A percentile compares a stretch with the other conserved stretches of the same genome.
Evolutionary conservation across 2,888 invertebrate genomes (phyloP).

Genomic region (Creontiades dilutus): DNA sequence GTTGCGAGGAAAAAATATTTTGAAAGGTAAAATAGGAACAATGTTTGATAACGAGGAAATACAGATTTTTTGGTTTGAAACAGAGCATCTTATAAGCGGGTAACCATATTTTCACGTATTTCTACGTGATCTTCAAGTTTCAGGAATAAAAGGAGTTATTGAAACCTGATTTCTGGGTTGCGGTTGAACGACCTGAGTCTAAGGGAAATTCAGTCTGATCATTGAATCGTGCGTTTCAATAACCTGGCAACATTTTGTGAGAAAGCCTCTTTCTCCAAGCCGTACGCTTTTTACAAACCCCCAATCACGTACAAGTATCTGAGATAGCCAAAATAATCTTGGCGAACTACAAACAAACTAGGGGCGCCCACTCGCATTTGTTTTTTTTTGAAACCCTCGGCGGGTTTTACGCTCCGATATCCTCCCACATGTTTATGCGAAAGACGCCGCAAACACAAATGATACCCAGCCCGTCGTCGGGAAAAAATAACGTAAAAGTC

Average conservation of each 20-base stretch:
- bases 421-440: slow-evolving; percentile 53
- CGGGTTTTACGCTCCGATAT: slow-evolving; percentile 45
- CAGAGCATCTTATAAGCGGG: too few relatives aligned
- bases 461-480: slow-evolving; percentile 42
- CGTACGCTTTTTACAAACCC: background rate
- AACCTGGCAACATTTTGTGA: background rate
- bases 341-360: slow-evolving; percentile 23
- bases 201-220: background rate
- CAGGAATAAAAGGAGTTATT: background rate
- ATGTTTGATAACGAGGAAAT: too few relatives aligned
- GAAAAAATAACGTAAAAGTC: slow-evolving; percentile 33
- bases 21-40: too few relatives aligned
- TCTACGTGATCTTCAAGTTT: background rate
- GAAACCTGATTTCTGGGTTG: background rate
- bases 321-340: slow-evolving; percentile 52
- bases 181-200: too few relatives aligned
- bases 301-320: slow-evolving; percentile 20
- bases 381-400: too few relatives aligned
- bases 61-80: too few relatives aligned
- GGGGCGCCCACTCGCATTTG: slow-evolving; percentile 10
- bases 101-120: background rate
- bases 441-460: slow-evolving; percentile 51
- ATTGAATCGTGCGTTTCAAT: background rate
- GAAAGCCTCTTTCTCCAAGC: background rate
- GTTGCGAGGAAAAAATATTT: too few relatives aligned